A percentile compares a stretch with the other conserved stretches of the same genome.
These are phyloP conservation scores for Gari tellinella DNA, from an alignment of 2,888 invertebrate genomes.

Conservation along the genomic window DNA sequence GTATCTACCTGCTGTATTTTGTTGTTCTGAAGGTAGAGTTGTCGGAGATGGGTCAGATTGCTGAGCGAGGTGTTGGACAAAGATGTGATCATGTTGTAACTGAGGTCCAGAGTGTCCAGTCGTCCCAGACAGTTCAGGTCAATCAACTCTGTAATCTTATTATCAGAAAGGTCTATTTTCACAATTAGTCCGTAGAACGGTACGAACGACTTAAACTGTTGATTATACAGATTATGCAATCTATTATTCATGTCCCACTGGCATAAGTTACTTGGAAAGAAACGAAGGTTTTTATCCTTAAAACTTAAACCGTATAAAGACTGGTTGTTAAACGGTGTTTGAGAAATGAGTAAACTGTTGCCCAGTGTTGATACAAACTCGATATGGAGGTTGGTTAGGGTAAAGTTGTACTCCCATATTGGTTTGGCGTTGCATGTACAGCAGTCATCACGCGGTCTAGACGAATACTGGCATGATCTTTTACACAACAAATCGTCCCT, in stretches of 20 bases:
- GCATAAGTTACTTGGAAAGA: conserved; percentile 41
- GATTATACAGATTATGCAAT: background rate
- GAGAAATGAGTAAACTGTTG: no score
- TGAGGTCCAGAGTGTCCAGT: conserved; percentile 14
- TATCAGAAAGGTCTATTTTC: conserved; percentile 13
- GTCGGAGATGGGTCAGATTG: conserved; percentile 10
- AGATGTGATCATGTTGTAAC: conserved; percentile 10
- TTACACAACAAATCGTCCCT: conserved; percentile 6
- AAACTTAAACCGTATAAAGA: no score
- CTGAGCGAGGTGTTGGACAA: conserved; percentile 27
- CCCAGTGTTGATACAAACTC: conserved; percentile 30
- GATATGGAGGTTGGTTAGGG: conserved; percentile 17
- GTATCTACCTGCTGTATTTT: conserved; percentile 11
- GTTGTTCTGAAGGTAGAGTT: conserved; percentile 11
- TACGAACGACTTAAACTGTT: conserved; percentile 3
- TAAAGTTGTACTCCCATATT: conserved; percentile 7
- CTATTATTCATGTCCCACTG: conserved; percentile 20
- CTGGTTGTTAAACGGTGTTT: no score
- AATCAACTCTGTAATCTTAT: conserved; percentile 11
- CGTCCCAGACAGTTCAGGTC: no score
- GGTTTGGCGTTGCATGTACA: conserved; percentile 21
- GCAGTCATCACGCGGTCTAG: conserved; percentile 4
- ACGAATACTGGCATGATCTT: background rate
- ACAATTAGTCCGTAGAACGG: conserved; percentile 16
- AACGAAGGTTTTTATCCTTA: no score